Conservation (phyloP, 1,140 invertebrate genomes). For the Campoletis sonorensis region DNA sequence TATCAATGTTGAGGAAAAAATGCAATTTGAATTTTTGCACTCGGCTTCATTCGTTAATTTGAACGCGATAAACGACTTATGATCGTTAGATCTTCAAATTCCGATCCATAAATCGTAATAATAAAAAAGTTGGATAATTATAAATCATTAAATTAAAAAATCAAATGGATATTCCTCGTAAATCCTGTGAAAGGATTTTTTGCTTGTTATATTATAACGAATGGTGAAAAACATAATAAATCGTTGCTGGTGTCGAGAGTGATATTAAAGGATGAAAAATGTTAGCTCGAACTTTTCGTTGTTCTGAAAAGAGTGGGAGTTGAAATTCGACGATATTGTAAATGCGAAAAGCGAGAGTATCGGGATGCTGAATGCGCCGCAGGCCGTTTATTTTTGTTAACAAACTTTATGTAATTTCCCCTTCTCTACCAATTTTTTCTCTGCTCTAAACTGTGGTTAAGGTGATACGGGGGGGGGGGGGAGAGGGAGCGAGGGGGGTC, state of each 20-base stretch:
- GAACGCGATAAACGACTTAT: no score
- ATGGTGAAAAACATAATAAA: background rate
- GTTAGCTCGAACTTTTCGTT: background rate
- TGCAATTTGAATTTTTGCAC: no score
- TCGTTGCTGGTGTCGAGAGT: background rate
- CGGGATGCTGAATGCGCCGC: background rate
- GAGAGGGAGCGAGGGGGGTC: background rate
- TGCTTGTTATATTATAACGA: background rate
- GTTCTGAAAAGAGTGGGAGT: background rate
- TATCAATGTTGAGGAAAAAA: no score
- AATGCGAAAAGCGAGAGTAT: background rate
- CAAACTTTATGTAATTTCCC: conserved; percentile 16
- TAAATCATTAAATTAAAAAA: no score
- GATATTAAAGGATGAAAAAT: conserved; percentile 3
- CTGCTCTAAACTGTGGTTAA: background rate
- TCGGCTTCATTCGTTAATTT: no score
- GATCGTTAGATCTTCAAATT: no score
- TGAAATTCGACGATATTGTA: background rate
- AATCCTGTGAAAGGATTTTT: background rate
- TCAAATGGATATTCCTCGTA: no score
- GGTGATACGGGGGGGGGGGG: background rate
- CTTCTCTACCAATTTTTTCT: background rate
- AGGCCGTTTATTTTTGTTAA: conserved; percentile 17
- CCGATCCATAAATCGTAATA: no score
- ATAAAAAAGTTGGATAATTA: no score